Evolutionary conservation across 2,888 invertebrate genomes (phyloP), one percentile per base, ranked within the genome.

Genomic region (Coremacera marginata): DNA sequence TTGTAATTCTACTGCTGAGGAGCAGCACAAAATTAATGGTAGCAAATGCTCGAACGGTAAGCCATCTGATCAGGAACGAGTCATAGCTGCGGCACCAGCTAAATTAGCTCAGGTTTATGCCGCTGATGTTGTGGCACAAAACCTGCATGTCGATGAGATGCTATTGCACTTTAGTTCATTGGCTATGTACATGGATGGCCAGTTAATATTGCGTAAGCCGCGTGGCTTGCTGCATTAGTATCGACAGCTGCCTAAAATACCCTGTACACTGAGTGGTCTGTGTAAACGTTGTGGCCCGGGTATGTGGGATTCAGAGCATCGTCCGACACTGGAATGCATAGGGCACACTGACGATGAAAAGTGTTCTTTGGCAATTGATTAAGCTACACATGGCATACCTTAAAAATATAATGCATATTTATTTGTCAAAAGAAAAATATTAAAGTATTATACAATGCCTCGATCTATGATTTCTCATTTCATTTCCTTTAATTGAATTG

Each of bases 171-270:
- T 98, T 88, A 97, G 97, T 87, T 97, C 97, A 11, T 91, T 98
- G 82, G 97, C 98, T 27, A 97, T 97, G 95, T 98, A 98, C 88
- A 98, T 98, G 98, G 97, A 98, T 88, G 98, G 97, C 0, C 94
- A 94, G 62, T 90, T 97, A 22, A 96, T 98, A 77, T 90, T 98
- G 49, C 92, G 96, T 80, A 98, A 98, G 91, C 98, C 98, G 0
- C 93, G 98, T 76, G 98, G 98, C 16, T 91, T 98, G 4, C 91
- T 98, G 0, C 93, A 98, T 89, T 95, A 97, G 88, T 98, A 97
- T 89, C 92, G 97, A n/a, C 95, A 95, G 85, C 90, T 96, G 82
- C 93, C 94, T 31, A 93, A 94, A 82, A 94, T 98, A 78, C 98
- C 98, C 0, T 98, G 98, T 89, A 95, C 96, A 0, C 89, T 98